Percentiles rank a stretch among this genome's conserved stretches.
These are phyloP conservation scores for Stigmatopora argus DNA, from an alignment of 2,113 vertebrate genomes.

Conservation along the genomic window DNA sequence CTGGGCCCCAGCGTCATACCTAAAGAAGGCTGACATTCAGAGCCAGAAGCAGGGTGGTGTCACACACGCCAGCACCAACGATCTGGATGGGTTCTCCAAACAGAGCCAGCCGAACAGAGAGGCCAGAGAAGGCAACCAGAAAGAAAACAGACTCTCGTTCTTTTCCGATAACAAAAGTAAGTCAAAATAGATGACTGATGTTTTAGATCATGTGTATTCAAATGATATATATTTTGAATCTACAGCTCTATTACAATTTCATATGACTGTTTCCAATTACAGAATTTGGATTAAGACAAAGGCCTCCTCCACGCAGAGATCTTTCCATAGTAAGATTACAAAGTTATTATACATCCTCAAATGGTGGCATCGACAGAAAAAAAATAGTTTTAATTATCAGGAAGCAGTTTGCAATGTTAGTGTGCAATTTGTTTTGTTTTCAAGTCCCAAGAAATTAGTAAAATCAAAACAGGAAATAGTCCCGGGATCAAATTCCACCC, in stretches of 20 bases:
- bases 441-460: too few relatives aligned
- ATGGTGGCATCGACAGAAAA: not conserved
- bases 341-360: not conserved
- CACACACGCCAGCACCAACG: constrained; percentile 74
- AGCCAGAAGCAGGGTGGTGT: constrained; percentile 75
- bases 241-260: not conserved
- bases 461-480: too few relatives aligned
- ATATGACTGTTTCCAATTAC: constrained; percentile 7
- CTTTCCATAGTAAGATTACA: constrained; percentile 88
- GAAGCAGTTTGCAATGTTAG: too few relatives aligned
- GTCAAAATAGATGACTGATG: constrained; percentile 12
- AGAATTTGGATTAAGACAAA: constrained; percentile 88
- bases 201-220: not conserved
- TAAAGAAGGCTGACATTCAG: constrained; percentile 82
- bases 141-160: constrained; percentile 72
- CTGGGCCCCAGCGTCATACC: constrained; percentile 95
- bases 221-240: not conserved
- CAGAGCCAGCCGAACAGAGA: constrained; percentile 65
- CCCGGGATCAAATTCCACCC: too few relatives aligned
- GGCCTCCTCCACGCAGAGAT: constrained; percentile 92
- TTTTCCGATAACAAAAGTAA: constrained; percentile 76
- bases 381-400: too few relatives aligned
- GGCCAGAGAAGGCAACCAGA: constrained; percentile 65
- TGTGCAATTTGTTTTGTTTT: too few relatives aligned
- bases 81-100: constrained; percentile 80